Conservation (phyloP, 2,888 invertebrate species). For the Acronicta alni region DNA sequence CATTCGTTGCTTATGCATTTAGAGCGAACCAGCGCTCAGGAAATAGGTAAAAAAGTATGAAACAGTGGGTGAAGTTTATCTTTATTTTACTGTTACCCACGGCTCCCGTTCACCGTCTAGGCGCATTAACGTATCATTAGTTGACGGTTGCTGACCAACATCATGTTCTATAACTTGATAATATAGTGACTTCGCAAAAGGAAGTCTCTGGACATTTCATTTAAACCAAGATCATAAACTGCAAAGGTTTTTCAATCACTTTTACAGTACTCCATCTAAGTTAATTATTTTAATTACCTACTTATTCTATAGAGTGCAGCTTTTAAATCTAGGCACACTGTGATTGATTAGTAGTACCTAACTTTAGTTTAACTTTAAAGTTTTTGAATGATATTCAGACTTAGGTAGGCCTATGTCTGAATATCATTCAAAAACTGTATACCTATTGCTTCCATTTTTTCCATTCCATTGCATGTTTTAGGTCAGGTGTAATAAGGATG, state of each 20-base stretch:
- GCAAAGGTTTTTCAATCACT: constrained; percentile 26
- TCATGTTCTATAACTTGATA: constrained; percentile 59
- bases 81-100: constrained; percentile 84
- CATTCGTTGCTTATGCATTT: constrained; percentile 88
- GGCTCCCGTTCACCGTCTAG: constrained; percentile 76
- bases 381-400: too few relatives aligned
- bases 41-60: constrained; percentile 82
- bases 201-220: constrained; percentile 39
- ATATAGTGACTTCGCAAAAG: constrained; percentile 40
- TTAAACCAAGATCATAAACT: constrained; percentile 26
- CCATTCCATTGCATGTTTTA: too few relatives aligned
- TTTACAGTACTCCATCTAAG: constrained; percentile 21
- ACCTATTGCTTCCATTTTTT: too few relatives aligned
- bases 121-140: constrained; percentile 86
- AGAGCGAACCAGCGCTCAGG: constrained; percentile 81
- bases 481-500: too few relatives aligned
- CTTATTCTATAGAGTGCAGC: not conserved
- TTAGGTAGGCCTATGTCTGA: too few relatives aligned
- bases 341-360: not conserved
- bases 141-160: constrained; percentile 85
- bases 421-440: too few relatives aligned
- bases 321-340: constrained; percentile 9
- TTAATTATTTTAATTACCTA: constrained; percentile 6
- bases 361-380: too few relatives aligned
- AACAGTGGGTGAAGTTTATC: constrained; percentile 85